Evolutionary conservation across 2,888 invertebrate species (phyloP).

Genomic region (Aphodius sticticus): DNA sequence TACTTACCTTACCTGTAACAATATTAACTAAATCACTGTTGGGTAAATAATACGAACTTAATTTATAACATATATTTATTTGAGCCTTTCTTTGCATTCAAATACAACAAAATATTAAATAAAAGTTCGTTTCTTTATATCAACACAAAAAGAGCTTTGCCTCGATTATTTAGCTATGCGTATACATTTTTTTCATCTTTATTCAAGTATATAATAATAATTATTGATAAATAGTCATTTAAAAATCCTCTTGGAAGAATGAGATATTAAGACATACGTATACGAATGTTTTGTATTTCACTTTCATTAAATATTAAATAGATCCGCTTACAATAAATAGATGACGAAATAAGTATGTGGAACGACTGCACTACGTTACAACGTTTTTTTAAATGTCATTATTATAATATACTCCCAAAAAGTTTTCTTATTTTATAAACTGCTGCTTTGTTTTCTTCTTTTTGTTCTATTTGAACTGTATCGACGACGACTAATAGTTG

Average conservation of each 20-base stretch:
- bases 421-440: slow-evolving; percentile 47
- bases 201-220: slow-evolving; percentile 65
- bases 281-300: slow-evolving; percentile 71
- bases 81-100: slow-evolving; percentile 87
- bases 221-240: slow-evolving; percentile 62
- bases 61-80: slow-evolving; percentile 88
- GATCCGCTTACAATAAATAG: slow-evolving; percentile 46
- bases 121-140: slow-evolving; percentile 71
- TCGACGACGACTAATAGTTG: neutral
- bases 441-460: slow-evolving; percentile 47
- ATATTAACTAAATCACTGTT: neutral
- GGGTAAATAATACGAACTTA: slow-evolving; percentile 49
- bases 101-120: slow-evolving; percentile 87
- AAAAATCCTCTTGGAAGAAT: slow-evolving; percentile 66
- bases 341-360: slow-evolving; percentile 44
- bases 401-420: slow-evolving; percentile 45
- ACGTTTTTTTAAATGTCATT: slow-evolving; percentile 30
- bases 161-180: slow-evolving; percentile 70
- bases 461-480: slow-evolving; percentile 21
- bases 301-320: slow-evolving; percentile 43
- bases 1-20: neutral
- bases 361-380: slow-evolving; percentile 46
- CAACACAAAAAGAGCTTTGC: slow-evolving; percentile 78
- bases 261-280: slow-evolving; percentile 76
- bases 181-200: slow-evolving; percentile 74